Base-by-base conservation (phyloP, 2,888 invertebrate genomes). In the Nineta flava region DNA sequence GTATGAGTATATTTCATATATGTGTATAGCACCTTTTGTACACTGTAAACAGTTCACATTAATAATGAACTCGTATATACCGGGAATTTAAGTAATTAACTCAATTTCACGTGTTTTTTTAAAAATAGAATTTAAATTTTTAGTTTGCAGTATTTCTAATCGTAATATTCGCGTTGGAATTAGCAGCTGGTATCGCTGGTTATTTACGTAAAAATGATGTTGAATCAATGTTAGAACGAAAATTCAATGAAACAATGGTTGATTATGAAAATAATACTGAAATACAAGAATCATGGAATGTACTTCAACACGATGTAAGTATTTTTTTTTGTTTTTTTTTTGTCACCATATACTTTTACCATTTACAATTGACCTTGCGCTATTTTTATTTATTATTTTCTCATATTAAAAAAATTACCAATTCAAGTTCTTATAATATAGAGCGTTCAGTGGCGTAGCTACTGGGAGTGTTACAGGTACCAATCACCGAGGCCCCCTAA, bases 241-340 rank as follows among this genome's bases (percentile, higher is more conserved):
- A 80, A 56, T 75, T 93, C 61, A 86, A 83, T 68, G 69, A 69
- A 48, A 85, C 80, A 57, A 81, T 83, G 76, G 69, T 70, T 56
- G 72, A 77, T 54, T 94, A 86, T 65, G 71, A 72, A 3, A 71
- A 63, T 5, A 75, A 83, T 56, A 60, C 65, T 0, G 77, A 79
- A 54, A 76, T 83, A 49, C 76, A 75, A 49, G 78, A 77, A 61
- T 81, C 83, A 46, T 92, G 91, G 83, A 80, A 91, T 62, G 77
- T 86, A 57, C 72, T 91, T 61, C 93, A 94, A 69, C 81, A 80
- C 60, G 86, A 91, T 65, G 91, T 92, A 66, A 77, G 79, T 73
- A 50, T 49, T 52, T 40, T 16, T 31, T 43, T 19, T 19, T 41
- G 4, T 17, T 13, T 19, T 21, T 21, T 16, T 42, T 19, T 42